phyloP scores from a whole-genome alignment of 2,113 vertebrate genomes.

The Sander lucioperca region DNA sequence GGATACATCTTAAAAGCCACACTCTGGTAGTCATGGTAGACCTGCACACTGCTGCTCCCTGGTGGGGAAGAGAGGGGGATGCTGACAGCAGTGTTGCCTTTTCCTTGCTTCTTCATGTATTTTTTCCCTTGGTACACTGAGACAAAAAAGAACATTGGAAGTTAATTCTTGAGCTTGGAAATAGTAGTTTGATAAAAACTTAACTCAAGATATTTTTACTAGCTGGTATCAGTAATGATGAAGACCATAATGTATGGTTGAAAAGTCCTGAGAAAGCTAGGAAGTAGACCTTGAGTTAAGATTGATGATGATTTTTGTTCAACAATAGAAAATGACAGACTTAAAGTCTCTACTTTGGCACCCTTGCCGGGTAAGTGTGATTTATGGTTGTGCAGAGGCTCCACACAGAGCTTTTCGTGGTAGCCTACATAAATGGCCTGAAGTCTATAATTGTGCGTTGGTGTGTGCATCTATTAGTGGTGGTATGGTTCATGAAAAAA shows the following conservation, averaged over 20 bases:
- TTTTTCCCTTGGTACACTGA: conserved; percentile 16
- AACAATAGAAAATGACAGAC: neutral
- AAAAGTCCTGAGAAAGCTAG: neutral
- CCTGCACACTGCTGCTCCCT: conserved; percentile 57
- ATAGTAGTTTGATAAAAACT: neutral
- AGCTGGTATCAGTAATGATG: neutral
- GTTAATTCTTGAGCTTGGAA: neutral
- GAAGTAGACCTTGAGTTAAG: neutral
- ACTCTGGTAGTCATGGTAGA: conserved; percentile 66
- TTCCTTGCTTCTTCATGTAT: conserved; percentile 64
- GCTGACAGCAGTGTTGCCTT: conserved; percentile 32
- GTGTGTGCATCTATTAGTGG: too few relatives aligned
- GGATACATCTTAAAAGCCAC: conserved; percentile 58
- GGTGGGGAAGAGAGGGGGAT: conserved; percentile 55
- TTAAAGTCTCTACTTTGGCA: neutral
- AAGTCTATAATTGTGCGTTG: too few relatives aligned
- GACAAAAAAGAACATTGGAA: conserved; percentile 17
- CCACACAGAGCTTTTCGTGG: too few relatives aligned
- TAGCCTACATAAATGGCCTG: too few relatives aligned
- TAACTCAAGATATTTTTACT: conserved; percentile 1
- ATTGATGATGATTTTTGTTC: neutral
- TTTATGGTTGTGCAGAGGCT: too few relatives aligned
- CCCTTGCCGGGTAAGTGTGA: too few relatives aligned
- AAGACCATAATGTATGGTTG: neutral
- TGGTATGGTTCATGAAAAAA: too few relatives aligned